Evolutionary conservation across 53 echinoderm and acorn worm species (phyloP).

Genomic region (Holothuria leucospilota): DNA sequence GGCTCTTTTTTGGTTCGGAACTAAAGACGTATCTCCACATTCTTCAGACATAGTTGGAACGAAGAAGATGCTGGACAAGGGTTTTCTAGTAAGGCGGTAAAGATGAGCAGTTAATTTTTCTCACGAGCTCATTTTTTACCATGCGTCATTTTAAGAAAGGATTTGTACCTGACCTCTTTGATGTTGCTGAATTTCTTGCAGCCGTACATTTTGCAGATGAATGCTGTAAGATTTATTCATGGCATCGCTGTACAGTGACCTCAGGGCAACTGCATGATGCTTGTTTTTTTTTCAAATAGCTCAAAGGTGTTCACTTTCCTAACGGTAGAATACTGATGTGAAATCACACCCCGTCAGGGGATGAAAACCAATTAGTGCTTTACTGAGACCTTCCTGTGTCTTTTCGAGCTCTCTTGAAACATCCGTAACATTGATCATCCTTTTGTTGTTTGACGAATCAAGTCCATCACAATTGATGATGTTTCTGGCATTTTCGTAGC

Average conservation of each 20-base stretch:
- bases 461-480: conserved; percentile 58
- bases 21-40: too few species aligned
- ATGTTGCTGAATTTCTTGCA: too few species aligned
- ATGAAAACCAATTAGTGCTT: conserved; percentile 40
- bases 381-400: conserved; percentile 27
- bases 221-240: too few species aligned
- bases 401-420: conserved; percentile 33
- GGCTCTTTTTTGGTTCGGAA: conserved; percentile 18
- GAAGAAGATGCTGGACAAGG: too few species aligned
- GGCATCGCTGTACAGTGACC: too few species aligned
- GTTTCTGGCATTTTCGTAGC: conserved; percentile 36
- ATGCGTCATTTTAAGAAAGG: background rate
- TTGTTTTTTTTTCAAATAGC: background rate
- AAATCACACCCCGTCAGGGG: conserved; percentile 48
- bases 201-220: too few species aligned
- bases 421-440: conserved; percentile 37
- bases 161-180: too few species aligned
- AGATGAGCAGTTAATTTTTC: conserved; percentile 53
- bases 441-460: conserved; percentile 49
- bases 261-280: too few species aligned
- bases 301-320: conserved; percentile 23
- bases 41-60: too few species aligned
- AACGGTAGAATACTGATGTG: conserved; percentile 49
- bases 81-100: conserved; percentile 31
- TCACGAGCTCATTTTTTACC: conserved; percentile 42